These are phyloP conservation scores for Dichetophora obliterata DNA, from an alignment of 2,888 invertebrate species.

Conservation along the genomic window DNA sequence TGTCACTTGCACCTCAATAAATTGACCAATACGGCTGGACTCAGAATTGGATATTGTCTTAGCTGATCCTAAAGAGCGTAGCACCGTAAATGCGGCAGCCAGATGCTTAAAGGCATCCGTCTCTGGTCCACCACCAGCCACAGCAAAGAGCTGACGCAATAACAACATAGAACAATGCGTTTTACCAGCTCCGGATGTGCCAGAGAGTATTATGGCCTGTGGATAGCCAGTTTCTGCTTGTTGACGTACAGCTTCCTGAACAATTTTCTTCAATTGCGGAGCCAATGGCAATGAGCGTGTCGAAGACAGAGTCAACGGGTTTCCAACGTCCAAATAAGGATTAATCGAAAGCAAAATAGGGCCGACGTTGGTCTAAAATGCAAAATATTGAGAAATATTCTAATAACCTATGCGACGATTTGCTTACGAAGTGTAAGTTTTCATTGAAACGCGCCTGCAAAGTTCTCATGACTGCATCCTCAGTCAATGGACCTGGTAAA, in stretches of 20 bases:
- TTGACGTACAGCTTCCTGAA: conserved; percentile 92
- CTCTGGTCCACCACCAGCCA: conserved; percentile 94
- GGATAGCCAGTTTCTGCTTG: conserved; percentile 96
- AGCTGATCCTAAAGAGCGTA: conserved; percentile 91
- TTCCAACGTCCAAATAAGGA: conserved; percentile 88
- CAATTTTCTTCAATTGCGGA: conserved; percentile 88
- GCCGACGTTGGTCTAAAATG: conserved; percentile 89
- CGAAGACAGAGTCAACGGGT: conserved; percentile 87
- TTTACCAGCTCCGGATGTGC: conserved; percentile 93
- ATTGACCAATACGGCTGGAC: conserved; percentile 95
- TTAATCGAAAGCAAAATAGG: conserved; percentile 92
- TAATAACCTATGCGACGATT: not conserved
- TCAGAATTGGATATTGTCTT: conserved; percentile 91
- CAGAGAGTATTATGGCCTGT: conserved; percentile 93
- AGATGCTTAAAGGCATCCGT: conserved; percentile 97
- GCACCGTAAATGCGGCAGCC: conserved; percentile 94
- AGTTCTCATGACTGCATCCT: conserved; percentile 92
- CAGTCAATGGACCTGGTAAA: conserved; percentile 91
- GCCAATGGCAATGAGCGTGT: conserved; percentile 81
- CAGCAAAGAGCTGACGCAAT: conserved; percentile 90
- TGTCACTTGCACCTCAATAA: conserved; percentile 95
- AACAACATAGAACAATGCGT: conserved; percentile 93
- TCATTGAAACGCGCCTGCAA: conserved; percentile 90
- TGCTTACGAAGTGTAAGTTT: conserved; percentile 87
- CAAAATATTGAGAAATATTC: conserved; percentile 20